Evolutionary conservation across 2,113 vertebrate species (phyloP).

Genomic region (Vulpes lagopus): DNA sequence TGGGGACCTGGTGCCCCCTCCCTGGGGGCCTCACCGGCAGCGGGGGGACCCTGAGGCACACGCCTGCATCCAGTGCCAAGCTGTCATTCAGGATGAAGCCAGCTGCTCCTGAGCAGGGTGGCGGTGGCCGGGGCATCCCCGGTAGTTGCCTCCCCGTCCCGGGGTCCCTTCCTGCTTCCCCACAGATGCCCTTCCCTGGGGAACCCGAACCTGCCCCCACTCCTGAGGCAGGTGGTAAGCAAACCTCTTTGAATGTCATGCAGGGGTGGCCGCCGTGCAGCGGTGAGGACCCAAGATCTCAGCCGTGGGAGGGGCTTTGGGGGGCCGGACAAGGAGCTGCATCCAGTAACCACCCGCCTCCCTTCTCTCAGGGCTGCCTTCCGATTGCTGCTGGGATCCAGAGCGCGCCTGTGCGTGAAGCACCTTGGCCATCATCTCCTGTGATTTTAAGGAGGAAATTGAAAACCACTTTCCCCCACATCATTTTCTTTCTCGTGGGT

Average conservation of each 20-base stretch:
- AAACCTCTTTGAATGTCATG: not conserved
- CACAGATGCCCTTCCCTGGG: not conserved
- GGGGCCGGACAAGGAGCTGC: fast-evolving
- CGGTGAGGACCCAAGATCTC: fast-evolving
- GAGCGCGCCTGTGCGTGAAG: not conserved
- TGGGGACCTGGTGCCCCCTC: not conserved
- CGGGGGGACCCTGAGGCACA: not conserved
- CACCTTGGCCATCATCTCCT: not conserved
- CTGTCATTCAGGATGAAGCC: not conserved
- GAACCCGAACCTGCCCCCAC: not conserved
- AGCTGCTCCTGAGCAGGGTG: not conserved
- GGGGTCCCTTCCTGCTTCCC: not conserved
- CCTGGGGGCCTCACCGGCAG: fast-evolving
- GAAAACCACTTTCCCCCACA: not conserved
- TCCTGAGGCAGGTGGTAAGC: not conserved
- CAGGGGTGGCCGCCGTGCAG: fast-evolving
- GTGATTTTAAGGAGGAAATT: not conserved
- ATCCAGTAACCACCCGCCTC: fast-evolving
- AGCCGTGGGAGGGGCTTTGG: fast-evolving
- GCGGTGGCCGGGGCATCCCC: fast-evolving
- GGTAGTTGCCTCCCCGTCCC: not conserved
- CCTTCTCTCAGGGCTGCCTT: too few relatives aligned
- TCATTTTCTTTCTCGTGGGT: not conserved
- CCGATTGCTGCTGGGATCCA: not conserved
- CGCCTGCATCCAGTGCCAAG: fast-evolving